Conservation (phyloP, 2,797 vertebrate genomes). For the Atherinosoma microstoma region DNA sequence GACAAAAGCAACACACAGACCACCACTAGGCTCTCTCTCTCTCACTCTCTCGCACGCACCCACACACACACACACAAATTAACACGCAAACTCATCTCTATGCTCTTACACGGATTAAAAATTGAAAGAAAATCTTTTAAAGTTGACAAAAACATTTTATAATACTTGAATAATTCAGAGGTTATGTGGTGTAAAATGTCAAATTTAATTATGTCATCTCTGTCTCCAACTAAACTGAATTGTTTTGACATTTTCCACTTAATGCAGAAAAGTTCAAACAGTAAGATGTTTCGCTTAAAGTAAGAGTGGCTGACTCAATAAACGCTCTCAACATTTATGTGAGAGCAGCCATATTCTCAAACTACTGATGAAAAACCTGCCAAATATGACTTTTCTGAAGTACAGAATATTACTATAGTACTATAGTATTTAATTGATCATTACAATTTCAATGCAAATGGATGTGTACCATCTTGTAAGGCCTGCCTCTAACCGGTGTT, state of each 20-base stretch:
- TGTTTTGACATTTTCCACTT: conserved; percentile 25
- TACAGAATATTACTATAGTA: background rate
- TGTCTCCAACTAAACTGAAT: conserved; percentile 11
- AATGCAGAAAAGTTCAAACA: conserved; percentile 14
- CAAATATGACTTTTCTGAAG: background rate
- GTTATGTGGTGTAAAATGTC: conserved; percentile 20
- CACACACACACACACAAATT: background rate
- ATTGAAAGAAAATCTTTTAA: conserved; percentile 3
- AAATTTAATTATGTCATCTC: conserved; percentile 25
- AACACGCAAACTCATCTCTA: background rate
- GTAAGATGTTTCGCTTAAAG: conserved; percentile 10
- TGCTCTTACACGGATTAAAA: conserved; percentile 10
- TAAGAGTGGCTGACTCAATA: conserved; percentile 17
- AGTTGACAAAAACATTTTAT: conserved; percentile 17
- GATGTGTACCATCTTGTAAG: background rate
- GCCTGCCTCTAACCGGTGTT: background rate
- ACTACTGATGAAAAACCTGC: conserved; percentile 1
- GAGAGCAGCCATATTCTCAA: background rate
- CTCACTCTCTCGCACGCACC: background rate
- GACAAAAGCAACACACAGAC: conserved; percentile 11
- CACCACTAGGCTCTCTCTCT: background rate
- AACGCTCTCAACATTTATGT: conserved; percentile 20
- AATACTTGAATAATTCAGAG: conserved; percentile 14
- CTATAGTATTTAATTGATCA: background rate
- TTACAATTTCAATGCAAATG: conserved; percentile 2